Base-by-base conservation (phyloP, 2,797 vertebrate genomes). In the Cossypha dichroa region DNA sequence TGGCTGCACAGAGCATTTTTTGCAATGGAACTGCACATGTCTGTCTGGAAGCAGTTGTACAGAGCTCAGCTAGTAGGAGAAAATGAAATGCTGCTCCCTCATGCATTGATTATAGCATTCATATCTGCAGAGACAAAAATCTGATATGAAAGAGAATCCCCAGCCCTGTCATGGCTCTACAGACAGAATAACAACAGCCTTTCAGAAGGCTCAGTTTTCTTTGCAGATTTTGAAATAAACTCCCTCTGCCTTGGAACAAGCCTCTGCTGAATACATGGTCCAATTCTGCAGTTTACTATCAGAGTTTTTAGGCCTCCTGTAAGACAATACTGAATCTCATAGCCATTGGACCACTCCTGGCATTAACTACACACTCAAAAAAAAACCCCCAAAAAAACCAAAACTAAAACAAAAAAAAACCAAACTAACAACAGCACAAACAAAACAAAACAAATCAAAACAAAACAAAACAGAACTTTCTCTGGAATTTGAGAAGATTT, bases 71-170 rank as follows among this genome's bases (percentile, higher is more conserved):
- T 34, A 80, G 76, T n/a, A 41, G 23, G 8, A 79, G 49, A 68
- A 96, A 93, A 81, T 52, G 38, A 95, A 54, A 70, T 34, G 81
- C 85, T 91, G 72, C 72, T 95, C 79, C 56, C 66, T 89, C 75
- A 73, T 91, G 52, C 92, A 89, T 63, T 83, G 72, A 82, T 94
- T 81, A 89, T 45, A 94, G 62, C n/a, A 33, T 79, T 76, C 62
- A 13, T 51, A 89, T 90, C 89, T 89, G 40, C 72, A 94, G 80
- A 92, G 63, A 81, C n/a, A 93, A 88, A 90, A 73, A 80, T 60
- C 43, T 83, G 72, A 91, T 80, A 94, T 49, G 79, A 95, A 97
- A 91, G 49, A 85, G 59, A 85, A 87, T 48, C 33, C 20, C 28
- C 26, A 64, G 56, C 66, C 46, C 68, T 85, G 34, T 45, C 17